Evolutionary conservation across 2,888 invertebrate species (phyloP), one percentile per base, ranked within the genome.

Genomic region (Drosophila putrida): DNA sequence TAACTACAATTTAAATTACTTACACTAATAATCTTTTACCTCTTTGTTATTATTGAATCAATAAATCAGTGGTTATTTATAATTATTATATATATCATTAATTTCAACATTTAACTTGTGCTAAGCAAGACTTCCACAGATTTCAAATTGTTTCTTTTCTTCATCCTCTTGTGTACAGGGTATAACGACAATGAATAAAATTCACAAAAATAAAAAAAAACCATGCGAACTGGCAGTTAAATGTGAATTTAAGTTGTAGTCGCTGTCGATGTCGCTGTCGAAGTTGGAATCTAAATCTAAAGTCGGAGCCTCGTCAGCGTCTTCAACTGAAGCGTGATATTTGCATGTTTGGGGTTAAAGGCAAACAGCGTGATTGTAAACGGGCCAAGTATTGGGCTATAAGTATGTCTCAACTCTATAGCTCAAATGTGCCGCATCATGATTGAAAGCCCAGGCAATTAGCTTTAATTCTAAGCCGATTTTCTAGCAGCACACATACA

Each of bases 381-480:
- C 67, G 39, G 62, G 47, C 62, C 70, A 65, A 60, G 57, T 51
- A 31, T 57, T 64, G 13, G 53, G 13, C 55, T 39, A 36, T 15
- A 55, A 41, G 62, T 39, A 15, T 61, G 39, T 55, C n/a, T 51
- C 11, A 33, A 15, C 33, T 43, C 15, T 10, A 11, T 33, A 11
- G 15, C 33, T 20, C 13, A 61, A 88, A 71, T 80, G 51, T 83
- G 83, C 87, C 61, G 66, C 76, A 84, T 84, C 83, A 84, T 67
- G 76, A 63, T 65, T 73, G 67, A 79, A 77, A 77, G 79, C 75
- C 61, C 63, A 71, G 72, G 85, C 85, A 85, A 89, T 85, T 85
- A 85, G 89, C 89, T 89, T 87, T 84, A 84, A 85, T 85, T 78
- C 85, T 85, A 85, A 85, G 89, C 88, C 55, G 76, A 76, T 76